Conservation (phyloP, 2,888 invertebrate genomes). For the Lagria hirta region DNA sequence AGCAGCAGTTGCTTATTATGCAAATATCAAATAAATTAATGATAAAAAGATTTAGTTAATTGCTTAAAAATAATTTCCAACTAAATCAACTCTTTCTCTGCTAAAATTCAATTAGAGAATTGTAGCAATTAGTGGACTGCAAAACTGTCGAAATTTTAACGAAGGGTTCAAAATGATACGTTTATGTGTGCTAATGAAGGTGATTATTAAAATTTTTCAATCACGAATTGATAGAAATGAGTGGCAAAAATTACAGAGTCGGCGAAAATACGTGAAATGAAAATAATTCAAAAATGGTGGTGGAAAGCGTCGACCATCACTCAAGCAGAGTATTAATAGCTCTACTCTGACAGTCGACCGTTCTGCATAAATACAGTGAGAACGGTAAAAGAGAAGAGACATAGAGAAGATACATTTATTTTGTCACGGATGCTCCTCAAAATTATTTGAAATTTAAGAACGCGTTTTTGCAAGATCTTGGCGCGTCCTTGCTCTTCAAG, state of each 20-base stretch:
- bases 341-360: conserved; percentile 20
- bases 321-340: conserved; percentile 25
- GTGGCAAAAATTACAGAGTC: too few relatives aligned
- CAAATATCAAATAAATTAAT: too few relatives aligned
- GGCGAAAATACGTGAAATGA: conserved; percentile 3
- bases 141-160: conserved; percentile 19
- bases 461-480: too few relatives aligned
- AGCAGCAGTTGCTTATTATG: too few relatives aligned
- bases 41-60: too few relatives aligned
- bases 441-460: conserved; percentile 18
- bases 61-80: too few relatives aligned
- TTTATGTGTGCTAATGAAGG: background rate
- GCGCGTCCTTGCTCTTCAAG: conserved; percentile 1
- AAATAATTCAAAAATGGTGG: conserved; percentile 18
- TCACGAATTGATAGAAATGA: too few relatives aligned
- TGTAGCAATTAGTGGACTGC: conserved; percentile 19
- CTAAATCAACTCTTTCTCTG: conserved; percentile 13
- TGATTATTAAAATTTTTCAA: conserved; percentile 3
- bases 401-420: too few relatives aligned
- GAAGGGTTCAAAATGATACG: conserved; percentile 7
- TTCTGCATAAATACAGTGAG: conserved; percentile 19
- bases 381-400: conserved; percentile 12
- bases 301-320: conserved; percentile 22
- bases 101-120: conserved; percentile 22
- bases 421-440: conserved; percentile 20